Evolutionary conservation across 2,888 invertebrate genomes (phyloP).

Genomic region (Noctua fimbriata): DNA sequence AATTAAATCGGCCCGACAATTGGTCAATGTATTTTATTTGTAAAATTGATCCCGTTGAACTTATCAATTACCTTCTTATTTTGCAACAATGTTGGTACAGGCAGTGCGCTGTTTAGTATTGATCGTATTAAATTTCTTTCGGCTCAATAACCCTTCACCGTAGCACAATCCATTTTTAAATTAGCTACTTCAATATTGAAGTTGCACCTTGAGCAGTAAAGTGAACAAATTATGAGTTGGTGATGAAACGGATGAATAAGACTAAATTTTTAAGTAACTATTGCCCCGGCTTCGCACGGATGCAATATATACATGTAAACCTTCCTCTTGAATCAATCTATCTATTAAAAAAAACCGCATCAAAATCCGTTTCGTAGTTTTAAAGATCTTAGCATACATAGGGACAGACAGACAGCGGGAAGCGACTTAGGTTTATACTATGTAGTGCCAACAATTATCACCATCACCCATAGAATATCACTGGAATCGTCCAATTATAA

Average conservation of each 20-base stretch:
- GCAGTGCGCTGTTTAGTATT: slow-evolving; percentile 2
- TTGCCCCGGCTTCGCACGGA: too few relatives aligned
- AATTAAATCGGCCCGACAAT: slow-evolving; percentile 55
- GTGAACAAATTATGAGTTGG: slow-evolving; percentile 5
- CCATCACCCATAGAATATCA: not conserved
- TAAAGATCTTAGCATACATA: too few relatives aligned
- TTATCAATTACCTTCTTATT: slow-evolving; percentile 59
- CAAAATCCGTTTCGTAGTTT: too few relatives aligned
- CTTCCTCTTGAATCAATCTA: too few relatives aligned
- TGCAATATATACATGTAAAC: too few relatives aligned
- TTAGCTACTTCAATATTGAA: slow-evolving; percentile 11
- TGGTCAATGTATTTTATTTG: slow-evolving; percentile 54
- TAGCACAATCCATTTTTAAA: slow-evolving; percentile 1
- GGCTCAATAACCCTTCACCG: slow-evolving; percentile 29
- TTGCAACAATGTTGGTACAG: slow-evolving; percentile 36
- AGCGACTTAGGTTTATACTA: too few relatives aligned
- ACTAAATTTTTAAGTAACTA: too few relatives aligned
- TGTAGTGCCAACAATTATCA: too few relatives aligned
- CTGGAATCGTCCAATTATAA: slow-evolving; percentile 2
- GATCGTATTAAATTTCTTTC: slow-evolving; percentile 41
- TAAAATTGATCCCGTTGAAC: slow-evolving; percentile 61
- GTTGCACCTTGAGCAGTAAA: not conserved
- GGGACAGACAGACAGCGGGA: too few relatives aligned
- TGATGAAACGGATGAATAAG: not conserved
- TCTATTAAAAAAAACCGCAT: too few relatives aligned